Evolutionary conservation across 1,140 invertebrate species (phyloP).

Genomic region (Delia radicum): DNA sequence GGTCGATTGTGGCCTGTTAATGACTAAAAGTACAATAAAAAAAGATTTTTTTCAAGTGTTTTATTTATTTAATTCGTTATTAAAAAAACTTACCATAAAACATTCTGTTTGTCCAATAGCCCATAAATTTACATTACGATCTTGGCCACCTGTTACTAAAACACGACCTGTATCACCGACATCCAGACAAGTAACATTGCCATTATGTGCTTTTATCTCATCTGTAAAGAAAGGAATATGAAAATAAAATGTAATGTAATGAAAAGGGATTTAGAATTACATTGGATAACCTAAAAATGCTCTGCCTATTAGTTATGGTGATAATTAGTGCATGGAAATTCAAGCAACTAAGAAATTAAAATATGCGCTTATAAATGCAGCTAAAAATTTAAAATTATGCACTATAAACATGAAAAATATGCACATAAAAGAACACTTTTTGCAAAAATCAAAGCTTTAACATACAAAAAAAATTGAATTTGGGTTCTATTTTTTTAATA

Average conservation of each 20-base stretch:
- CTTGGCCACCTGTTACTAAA: slow-evolving; percentile 93
- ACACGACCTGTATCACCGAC: slow-evolving; percentile 88
- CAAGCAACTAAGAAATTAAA: too few species aligned
- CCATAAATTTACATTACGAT: slow-evolving; percentile 97
- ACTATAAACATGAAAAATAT: too few species aligned
- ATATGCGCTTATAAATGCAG: too few species aligned
- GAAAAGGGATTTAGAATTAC: too few species aligned
- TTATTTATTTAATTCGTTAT: not conserved
- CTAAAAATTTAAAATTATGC: too few species aligned
- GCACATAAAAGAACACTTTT: too few species aligned
- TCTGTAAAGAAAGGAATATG: slow-evolving; percentile 59
- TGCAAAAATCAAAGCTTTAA: too few species aligned
- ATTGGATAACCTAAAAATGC: too few species aligned
- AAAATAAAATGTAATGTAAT: not conserved
- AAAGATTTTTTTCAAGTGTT: not conserved
- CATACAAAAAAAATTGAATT: too few species aligned
- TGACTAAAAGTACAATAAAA: slow-evolving; percentile 35
- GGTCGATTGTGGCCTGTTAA: slow-evolving; percentile 89
- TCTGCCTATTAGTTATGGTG: too few species aligned
- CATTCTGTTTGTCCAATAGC: slow-evolving; percentile 93
- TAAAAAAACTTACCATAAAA: slow-evolving; percentile 75
- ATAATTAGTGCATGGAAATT: too few species aligned
- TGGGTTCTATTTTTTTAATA: too few species aligned
- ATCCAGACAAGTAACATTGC: slow-evolving; percentile 81
- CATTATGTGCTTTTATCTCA: slow-evolving; percentile 82